Evolutionary conservation across 1,140 invertebrate genomes (phyloP), one percentile per base, ranked within the genome.

Genomic region (Philotrypesis tridentata): DNA sequence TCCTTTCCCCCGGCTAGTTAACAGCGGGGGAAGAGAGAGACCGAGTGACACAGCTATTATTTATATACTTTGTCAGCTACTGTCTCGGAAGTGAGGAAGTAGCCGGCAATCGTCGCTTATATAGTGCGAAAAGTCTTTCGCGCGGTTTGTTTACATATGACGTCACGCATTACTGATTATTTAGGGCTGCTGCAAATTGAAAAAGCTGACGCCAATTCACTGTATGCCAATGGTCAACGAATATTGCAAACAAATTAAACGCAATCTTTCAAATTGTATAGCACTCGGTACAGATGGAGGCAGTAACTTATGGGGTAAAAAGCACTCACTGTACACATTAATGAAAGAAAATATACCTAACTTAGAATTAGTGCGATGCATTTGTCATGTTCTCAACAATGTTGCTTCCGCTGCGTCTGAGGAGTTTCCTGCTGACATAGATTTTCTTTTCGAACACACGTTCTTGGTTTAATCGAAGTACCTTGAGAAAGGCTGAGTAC

Each of bases 271-370:
- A 83, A 88, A 87, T 63, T 68, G 88, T 40, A 85, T 88, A 29
- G 88, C 87, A 68, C 87, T 89, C 74, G 88, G 87, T 14, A 89
- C 89, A 23, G 88, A 90, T 81, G 87, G 88, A 63, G 87, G 85
- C 27, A 83, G 43, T 17, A 85, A 85, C 21, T 65, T 85, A 14
- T 85, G 85, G 71, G 85, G 76, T 1, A 79, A 55, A 21, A 48
- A 37, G 1, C 61, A 86, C 37, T 85, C 84, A 17, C 33, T 85
- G 12, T 86, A 74, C 79, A 73, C 83, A 0, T n/a, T 84, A 9
- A 71, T 85, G 8, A 85, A 85, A 76, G 23, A 84, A 77, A 60
- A 85, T 14, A 55, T 60, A 17, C 82, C 79, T 11, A 81, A 85
- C 61, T 72, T 86, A n/a, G 63, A 81, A 14, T 71, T 86, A 31